Conservation (phyloP, 2,888 invertebrate species). For the Lycaena phlaeas region DNA sequence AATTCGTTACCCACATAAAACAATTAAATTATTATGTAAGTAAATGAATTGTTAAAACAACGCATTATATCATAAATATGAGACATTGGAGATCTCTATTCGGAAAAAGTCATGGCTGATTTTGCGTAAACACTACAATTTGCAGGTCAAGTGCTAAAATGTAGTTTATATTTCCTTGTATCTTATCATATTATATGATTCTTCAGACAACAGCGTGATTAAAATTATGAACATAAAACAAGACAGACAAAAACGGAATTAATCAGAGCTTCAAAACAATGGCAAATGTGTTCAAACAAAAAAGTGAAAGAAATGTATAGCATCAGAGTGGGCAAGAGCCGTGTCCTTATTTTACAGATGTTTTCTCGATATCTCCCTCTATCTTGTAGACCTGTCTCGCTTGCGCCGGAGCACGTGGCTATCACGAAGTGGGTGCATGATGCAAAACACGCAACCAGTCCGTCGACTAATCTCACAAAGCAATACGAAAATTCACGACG, state of each 20-base stretch:
- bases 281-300: slow-evolving; percentile 13
- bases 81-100: no score
- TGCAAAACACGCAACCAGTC: slow-evolving; percentile 24
- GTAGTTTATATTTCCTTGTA: neutral
- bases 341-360: slow-evolving; percentile 31
- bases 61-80: no score
- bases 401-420: slow-evolving; percentile 22
- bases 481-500: slow-evolving; percentile 7
- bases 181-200: neutral
- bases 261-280: slow-evolving; percentile 4
- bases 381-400: slow-evolving; percentile 23
- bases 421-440: slow-evolving; percentile 34
- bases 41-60: no score
- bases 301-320: slow-evolving; percentile 15
- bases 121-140: neutral
- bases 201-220: neutral
- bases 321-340: slow-evolving; percentile 16
- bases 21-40: no score
- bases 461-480: slow-evolving; percentile 23
- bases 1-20: no score
- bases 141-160: no score
- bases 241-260: neutral
- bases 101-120: neutral
- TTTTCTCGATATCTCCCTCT: slow-evolving; percentile 36
- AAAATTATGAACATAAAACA: no score